Evolutionary conservation across 2,888 invertebrate genomes (phyloP).

Genomic region (Hemaris fuciformis): DNA sequence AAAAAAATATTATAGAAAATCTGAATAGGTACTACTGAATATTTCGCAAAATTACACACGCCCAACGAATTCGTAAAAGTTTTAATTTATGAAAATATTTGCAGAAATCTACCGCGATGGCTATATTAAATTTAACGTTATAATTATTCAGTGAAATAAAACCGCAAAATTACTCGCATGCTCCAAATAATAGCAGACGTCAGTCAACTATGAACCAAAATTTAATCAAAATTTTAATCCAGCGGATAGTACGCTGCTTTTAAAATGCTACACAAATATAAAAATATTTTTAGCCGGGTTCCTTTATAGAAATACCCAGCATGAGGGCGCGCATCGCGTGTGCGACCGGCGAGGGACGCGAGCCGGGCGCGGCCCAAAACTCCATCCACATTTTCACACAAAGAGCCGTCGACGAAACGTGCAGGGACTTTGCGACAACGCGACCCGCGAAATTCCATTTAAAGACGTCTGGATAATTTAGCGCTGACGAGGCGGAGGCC

Average conservation of each 20-base stretch:
- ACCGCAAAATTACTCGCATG: neutral
- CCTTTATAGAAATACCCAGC: slow-evolving; percentile 37
- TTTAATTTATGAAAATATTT: neutral
- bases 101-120: neutral
- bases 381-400: slow-evolving; percentile 38
- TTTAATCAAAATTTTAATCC: slow-evolving; percentile 5
- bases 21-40: too few species aligned
- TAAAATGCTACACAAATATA: slow-evolving; percentile 5
- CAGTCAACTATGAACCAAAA: slow-evolving; percentile 5
- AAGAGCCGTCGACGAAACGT: slow-evolving; percentile 44
- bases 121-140: neutral
- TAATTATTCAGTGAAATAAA: neutral
- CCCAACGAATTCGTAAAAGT: neutral
- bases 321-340: slow-evolving; percentile 64
- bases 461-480: slow-evolving; percentile 80
- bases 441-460: slow-evolving; percentile 78
- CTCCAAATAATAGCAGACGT: neutral
- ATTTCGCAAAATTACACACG: neutral
- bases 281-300: slow-evolving; percentile 3
- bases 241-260: neutral
- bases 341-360: slow-evolving; percentile 53
- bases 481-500: slow-evolving; percentile 76
- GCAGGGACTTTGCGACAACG: slow-evolving; percentile 59
- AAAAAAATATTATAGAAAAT: too few species aligned
- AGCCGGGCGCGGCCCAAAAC: slow-evolving; percentile 47